Conservation (phyloP, 2,797 vertebrate species). For the Jordanella pulchra region DNA sequence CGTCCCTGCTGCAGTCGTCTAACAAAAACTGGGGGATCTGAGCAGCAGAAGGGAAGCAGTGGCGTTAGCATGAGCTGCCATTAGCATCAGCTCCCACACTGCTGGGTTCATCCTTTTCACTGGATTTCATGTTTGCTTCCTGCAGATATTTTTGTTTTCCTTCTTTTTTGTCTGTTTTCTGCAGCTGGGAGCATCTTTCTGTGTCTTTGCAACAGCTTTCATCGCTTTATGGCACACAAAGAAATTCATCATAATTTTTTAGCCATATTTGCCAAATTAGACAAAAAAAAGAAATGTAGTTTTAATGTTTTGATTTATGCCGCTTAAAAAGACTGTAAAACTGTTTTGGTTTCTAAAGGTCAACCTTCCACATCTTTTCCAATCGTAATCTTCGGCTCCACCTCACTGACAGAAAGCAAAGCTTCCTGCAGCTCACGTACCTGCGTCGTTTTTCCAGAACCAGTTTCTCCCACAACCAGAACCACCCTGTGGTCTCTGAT, state of each 20-base stretch:
- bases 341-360: too few relatives aligned
- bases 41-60: constrained; percentile 11
- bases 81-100: too few relatives aligned
- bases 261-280: background rate
- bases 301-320: background rate
- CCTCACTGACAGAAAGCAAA: background rate
- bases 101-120: too few relatives aligned
- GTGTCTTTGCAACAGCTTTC: background rate
- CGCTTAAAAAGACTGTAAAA: too few relatives aligned
- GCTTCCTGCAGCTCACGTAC: constrained; percentile 30
- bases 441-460: constrained; percentile 96
- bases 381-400: too few relatives aligned
- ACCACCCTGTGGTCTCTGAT: constrained; percentile 89
- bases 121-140: too few relatives aligned
- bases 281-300: background rate
- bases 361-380: too few relatives aligned
- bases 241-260: too few relatives aligned
- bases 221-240: background rate
- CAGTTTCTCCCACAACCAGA: constrained; percentile 92
- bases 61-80: too few relatives aligned
- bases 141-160: background rate
- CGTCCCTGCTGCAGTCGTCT: constrained; percentile 85
- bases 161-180: background rate
- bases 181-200: background rate
- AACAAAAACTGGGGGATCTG: constrained; percentile 97